A percentile compares a stretch with the other conserved stretches of the same genome.
These are phyloP conservation scores for Cromileptes altivelis DNA, from an alignment of 2,113 vertebrate species.

Conservation along the genomic window DNA sequence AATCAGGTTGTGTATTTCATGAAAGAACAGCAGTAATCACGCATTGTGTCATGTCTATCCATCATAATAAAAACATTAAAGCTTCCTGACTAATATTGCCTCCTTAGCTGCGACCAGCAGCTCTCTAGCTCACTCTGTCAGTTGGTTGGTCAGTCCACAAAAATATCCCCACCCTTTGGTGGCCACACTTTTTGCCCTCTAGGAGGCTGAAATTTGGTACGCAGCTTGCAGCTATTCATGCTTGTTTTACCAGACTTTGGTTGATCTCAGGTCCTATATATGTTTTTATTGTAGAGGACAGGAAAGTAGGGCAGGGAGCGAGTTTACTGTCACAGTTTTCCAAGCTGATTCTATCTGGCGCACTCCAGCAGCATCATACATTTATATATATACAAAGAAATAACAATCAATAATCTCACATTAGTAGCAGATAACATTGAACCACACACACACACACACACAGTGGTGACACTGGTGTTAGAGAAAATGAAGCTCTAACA, in stretches of 20 bases:
- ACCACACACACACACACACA: not conserved
- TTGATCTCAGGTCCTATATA: not conserved
- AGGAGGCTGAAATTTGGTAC: too few relatives aligned
- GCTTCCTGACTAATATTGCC: too few relatives aligned
- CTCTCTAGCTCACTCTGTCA: too few relatives aligned
- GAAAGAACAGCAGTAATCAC: not conserved
- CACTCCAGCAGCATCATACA: slow-evolving; percentile 1
- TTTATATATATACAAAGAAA: not conserved
- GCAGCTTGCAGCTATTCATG: too few relatives aligned
- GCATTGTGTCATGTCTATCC: not conserved
- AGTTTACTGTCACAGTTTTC: not conserved
- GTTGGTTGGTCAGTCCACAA: too few relatives aligned
- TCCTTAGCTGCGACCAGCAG: too few relatives aligned
- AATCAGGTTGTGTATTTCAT: too few relatives aligned
- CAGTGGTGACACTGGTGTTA: not conserved
- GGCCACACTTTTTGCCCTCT: too few relatives aligned
- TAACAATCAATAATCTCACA: not conserved
- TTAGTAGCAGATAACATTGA: not conserved
- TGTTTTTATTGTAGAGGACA: too few relatives aligned
- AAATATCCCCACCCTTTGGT: too few relatives aligned
- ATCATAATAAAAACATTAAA: not conserved
- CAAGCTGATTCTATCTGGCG: not conserved
- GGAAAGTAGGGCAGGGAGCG: not conserved
- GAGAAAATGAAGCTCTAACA: not conserved
- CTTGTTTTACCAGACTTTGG: not conserved